Conservation (phyloP, 2,113 vertebrate genomes). For the Macquaria australasica region DNA sequence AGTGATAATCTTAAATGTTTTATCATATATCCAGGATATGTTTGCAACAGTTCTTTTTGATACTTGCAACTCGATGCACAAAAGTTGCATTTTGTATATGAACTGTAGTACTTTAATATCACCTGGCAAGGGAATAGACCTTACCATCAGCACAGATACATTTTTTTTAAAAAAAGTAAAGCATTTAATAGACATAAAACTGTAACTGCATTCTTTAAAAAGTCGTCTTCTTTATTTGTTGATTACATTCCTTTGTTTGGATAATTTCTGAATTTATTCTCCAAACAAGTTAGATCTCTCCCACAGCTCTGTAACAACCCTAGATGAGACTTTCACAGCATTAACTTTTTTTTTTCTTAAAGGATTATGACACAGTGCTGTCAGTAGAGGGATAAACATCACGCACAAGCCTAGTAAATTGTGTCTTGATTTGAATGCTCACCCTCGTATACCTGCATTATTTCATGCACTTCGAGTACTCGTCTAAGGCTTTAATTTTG, state of each 20-base stretch:
- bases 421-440: not conserved
- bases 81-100: not conserved
- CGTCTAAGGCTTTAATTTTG: not conserved
- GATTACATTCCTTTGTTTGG: not conserved
- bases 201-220: not conserved
- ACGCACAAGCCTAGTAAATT: not conserved
- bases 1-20: not conserved
- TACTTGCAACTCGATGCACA: not conserved
- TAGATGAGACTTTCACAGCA: not conserved
- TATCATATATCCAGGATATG: not conserved
- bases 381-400: not conserved
- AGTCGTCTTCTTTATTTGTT: too few species aligned
- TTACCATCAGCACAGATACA: not conserved
- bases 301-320: not conserved
- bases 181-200: not conserved
- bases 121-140: not conserved
- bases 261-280: not conserved
- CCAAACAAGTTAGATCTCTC: not conserved
- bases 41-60: not conserved
- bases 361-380: not conserved
- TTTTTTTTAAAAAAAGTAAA: not conserved
- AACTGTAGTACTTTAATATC: not conserved
- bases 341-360: not conserved
- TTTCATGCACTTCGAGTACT: constrained; percentile 11
- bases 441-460: not conserved